These are phyloP conservation scores for Adelosebastes latens DNA, from an alignment of 2,797 vertebrate genomes.

Conservation along the genomic window DNA sequence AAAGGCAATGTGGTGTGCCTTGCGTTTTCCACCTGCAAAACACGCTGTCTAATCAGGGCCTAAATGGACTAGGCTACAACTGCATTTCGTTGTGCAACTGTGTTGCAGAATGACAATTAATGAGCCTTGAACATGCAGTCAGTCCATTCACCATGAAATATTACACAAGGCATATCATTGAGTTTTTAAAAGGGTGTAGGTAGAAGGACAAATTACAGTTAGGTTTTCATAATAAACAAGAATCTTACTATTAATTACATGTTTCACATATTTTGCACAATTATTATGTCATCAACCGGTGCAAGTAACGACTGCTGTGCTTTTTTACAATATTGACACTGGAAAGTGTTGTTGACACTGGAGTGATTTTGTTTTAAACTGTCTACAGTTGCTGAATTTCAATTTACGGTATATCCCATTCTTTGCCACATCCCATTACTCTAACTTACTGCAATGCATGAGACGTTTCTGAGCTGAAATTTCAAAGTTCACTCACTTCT, in stretches of 20 bases:
- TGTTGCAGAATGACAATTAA: no score
- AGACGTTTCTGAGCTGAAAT: background rate
- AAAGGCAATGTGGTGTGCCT: background rate
- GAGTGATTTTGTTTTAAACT: background rate
- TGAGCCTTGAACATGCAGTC: background rate
- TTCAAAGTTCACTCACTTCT: constrained; percentile 84
- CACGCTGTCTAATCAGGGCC: accelerated
- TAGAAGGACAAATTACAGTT: background rate
- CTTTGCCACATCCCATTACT: background rate
- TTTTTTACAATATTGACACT: background rate
- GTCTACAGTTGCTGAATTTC: background rate
- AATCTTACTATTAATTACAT: no score
- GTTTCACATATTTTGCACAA: background rate
- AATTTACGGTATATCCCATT: background rate
- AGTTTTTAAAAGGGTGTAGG: background rate
- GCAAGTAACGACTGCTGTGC: background rate
- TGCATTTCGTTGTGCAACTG: background rate
- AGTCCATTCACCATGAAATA: background rate
- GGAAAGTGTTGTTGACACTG: no score
- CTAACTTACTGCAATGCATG: no score
- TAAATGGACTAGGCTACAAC: no score
- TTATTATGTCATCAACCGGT: background rate
- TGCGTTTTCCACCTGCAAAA: background rate
- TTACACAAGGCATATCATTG: background rate
- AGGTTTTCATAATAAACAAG: background rate